phyloP scores from a whole-genome alignment of 2,888 invertebrate genomes.

The Cepaea hortensis region DNA sequence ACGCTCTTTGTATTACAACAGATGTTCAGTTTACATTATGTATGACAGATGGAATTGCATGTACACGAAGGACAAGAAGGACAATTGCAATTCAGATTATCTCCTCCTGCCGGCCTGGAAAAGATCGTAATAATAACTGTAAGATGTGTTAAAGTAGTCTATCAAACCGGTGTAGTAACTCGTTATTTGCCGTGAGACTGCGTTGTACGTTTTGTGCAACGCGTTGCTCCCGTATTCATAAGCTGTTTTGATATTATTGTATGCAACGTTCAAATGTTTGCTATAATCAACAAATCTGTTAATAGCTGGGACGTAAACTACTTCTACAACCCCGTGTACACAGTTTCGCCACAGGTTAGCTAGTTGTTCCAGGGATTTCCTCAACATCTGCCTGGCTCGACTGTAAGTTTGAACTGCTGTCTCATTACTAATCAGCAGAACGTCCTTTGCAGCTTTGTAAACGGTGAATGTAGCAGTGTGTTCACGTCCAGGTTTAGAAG shows the following conservation, averaged over 20 bases:
- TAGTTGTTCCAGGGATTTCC: conserved; percentile 49
- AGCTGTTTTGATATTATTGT: conserved; percentile 52
- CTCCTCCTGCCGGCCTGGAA: conserved; percentile 13
- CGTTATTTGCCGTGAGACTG: background rate
- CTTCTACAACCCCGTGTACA: conserved; percentile 45
- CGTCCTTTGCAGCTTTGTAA: conserved; percentile 46
- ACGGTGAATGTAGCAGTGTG: conserved; percentile 36
- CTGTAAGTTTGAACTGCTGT: conserved; percentile 42
- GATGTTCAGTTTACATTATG: too few relatives aligned
- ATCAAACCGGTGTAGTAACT: conserved; percentile 14
- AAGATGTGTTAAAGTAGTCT: conserved; percentile 20
- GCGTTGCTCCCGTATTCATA: conserved; percentile 51
- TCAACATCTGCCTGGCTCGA: conserved; percentile 44
- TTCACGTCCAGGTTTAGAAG: background rate
- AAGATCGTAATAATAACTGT: conserved; percentile 41
- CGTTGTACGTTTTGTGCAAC: conserved; percentile 27
- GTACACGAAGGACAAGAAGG: too few relatives aligned
- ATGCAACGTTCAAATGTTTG: conserved; percentile 48
- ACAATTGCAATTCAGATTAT: background rate
- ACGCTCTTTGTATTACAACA: too few relatives aligned
- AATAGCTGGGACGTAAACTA: conserved; percentile 51
- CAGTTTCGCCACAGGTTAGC: conserved; percentile 51
- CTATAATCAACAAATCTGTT: conserved; percentile 41
- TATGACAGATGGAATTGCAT: too few relatives aligned
- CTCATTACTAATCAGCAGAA: conserved; percentile 46